Base-by-base conservation (phyloP, 2,888 invertebrate species). In the Diloba caeruleocephala region DNA sequence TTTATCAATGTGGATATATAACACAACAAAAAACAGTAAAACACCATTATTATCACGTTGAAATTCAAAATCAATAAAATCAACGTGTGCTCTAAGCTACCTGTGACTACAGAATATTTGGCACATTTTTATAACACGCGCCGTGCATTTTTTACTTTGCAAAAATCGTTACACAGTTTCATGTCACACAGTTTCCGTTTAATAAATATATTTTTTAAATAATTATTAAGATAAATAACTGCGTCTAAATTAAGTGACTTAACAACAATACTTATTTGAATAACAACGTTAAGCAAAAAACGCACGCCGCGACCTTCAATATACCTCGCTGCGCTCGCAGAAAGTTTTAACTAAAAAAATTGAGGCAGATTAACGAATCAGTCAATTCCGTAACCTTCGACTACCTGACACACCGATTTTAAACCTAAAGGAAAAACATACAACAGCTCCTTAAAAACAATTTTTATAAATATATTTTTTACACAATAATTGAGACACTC, bases 91-190 rank as follows among this genome's bases (percentile, higher is more conserved):
- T 70, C 70, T 79, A 79, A 76, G 74, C 83, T 84, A 83, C 69
- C 76, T 72, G 81, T 75, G 77, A 85, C 89, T 91, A 91, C 85
- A 77, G 66, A 89, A 91, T 90, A 92, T 92, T 92, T 92, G 92
- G 92, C 92, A 92, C 92, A 90, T 81, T 78, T 74, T 81, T 78
- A 73, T 73, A 61, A 64, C 52, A 64, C 59, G 61, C 72, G 65
- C 62, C 75, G 71, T 72, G 71, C 71, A 70, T 77, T 73, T 74
- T 74, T 71, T 68, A 74, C 71, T 66, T 52, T 41, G 17, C 51
- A 41, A 25, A 41, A 39, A 37, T 46, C 15, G 36, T 58, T 25
- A 41, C 15, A 38, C 9, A n/a, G 33, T 36, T 28, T 48, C 28
- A 8, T 29, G 48, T 50, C 46, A 41, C 13, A 25, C 32, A 17